These are phyloP conservation scores for Hippocampus kuda DNA, from an alignment of 2,797 vertebrate species.

Conservation along the genomic window DNA sequence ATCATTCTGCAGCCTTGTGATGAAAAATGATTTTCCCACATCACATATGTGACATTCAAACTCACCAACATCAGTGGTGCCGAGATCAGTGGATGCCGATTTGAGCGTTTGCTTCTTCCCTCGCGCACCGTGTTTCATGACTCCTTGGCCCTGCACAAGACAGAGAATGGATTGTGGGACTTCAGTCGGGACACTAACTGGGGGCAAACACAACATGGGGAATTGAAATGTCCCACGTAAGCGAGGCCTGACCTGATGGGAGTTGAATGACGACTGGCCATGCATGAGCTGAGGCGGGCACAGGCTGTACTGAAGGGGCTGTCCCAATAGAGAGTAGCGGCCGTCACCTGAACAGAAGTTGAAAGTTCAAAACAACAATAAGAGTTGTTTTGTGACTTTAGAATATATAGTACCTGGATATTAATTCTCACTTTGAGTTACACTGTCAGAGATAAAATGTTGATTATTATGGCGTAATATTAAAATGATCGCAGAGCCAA, in stretches of 20 bases:
- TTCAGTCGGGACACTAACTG: constrained; percentile 25
- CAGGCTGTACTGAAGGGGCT: constrained; percentile 92
- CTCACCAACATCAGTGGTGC: constrained; percentile 89
- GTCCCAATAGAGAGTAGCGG: constrained; percentile 88
- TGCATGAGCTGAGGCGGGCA: constrained; percentile 87
- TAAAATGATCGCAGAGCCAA: background rate
- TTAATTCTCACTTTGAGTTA: background rate
- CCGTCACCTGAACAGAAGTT: constrained; percentile 72
- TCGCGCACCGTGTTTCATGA: constrained; percentile 84
- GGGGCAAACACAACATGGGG: constrained; percentile 1
- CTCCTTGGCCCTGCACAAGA: constrained; percentile 73
- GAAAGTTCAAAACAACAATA: constrained; percentile 2
- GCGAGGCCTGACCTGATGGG: constrained; percentile 79
- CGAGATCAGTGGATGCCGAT: constrained; percentile 91
- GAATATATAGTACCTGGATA: background rate
- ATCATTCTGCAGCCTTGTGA: too few species aligned
- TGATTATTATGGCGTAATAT: background rate
- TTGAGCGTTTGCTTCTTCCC: constrained; percentile 91
- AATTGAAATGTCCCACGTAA: background rate
- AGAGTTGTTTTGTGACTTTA: background rate
- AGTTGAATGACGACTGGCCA: constrained; percentile 81
- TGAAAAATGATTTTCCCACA: background rate
- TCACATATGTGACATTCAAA: background rate
- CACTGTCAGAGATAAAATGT: background rate
- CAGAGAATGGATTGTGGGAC: constrained; percentile 10